Conservation (phyloP, 2,113 vertebrate genomes). For the Entomyzon cyanotis region DNA sequence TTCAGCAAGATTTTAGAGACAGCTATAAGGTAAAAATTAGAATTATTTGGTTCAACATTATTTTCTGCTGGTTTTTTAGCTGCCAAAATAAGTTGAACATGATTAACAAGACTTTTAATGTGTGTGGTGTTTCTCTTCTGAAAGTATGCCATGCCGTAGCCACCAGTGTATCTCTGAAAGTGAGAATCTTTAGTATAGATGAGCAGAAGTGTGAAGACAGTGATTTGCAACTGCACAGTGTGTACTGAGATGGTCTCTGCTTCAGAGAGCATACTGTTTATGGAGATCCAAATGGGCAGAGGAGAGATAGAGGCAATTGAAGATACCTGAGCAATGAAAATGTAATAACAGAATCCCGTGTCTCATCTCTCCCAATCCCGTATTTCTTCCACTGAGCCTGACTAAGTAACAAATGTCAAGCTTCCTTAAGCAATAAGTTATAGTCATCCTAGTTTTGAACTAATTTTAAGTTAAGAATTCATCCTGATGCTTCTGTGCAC, state of each 20-base stretch:
- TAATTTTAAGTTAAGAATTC: not conserved
- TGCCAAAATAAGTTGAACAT: not conserved
- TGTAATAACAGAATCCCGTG: not conserved
- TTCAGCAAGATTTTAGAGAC: not conserved
- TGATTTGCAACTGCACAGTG: not conserved
- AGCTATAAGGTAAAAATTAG: not conserved
- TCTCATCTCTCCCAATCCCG: not conserved
- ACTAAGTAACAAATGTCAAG: accelerated
- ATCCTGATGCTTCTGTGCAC: not conserved
- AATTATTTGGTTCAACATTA: not conserved
- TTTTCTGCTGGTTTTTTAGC: not conserved
- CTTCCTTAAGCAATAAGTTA: not conserved
- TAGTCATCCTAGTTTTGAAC: not conserved
- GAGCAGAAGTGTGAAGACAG: not conserved
- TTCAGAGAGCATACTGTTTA: not conserved
- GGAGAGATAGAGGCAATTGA: not conserved
- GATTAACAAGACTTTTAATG: not conserved
- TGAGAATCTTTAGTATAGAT: not conserved
- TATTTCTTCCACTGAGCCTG: not conserved
- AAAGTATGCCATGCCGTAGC: not conserved
- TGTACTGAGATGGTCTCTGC: not conserved
- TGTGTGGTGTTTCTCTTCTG: not conserved
- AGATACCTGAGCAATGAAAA: not conserved
- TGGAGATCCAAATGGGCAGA: not conserved
- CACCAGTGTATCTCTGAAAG: not conserved